A percentile compares a stretch with the other conserved stretches of the same genome.
phyloP scores from a whole-genome alignment of 2,797 vertebrate genomes.

The Dromococcyx pavoninus region DNA sequence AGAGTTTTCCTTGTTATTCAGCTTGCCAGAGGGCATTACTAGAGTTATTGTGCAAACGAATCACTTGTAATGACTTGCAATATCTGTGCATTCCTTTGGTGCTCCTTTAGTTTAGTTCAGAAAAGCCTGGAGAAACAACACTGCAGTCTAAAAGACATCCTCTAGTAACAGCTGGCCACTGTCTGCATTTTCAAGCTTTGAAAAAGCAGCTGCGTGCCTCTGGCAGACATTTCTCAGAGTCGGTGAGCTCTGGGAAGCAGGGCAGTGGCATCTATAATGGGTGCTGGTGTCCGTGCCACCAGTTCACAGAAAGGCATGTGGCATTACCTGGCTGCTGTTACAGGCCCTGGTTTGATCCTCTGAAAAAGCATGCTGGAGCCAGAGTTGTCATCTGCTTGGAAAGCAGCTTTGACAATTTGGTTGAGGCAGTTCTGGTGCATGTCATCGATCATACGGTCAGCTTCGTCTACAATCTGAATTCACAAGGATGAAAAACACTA shows the following conservation, averaged over 20 bases:
- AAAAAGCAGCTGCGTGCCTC: background rate
- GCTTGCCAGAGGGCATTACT: background rate
- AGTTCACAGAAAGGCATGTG: background rate
- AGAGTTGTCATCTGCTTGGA: slow-evolving; percentile 27
- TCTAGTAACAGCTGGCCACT: background rate
- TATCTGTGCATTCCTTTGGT: background rate
- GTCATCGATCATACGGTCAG: slow-evolving; percentile 95
- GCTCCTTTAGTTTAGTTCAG: background rate
- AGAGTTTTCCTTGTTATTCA: background rate
- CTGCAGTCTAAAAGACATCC: background rate
- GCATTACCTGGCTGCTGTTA: slow-evolving; percentile 88
- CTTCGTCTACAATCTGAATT: slow-evolving; percentile 90
- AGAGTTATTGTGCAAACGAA: background rate
- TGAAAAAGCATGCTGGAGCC: slow-evolving; percentile 71
- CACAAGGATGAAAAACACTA: background rate
- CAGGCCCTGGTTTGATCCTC: slow-evolving; percentile 71
- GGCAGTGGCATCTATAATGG: background rate
- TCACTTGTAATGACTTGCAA: background rate
- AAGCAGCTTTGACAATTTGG: slow-evolving; percentile 85
- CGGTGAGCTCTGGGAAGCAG: background rate
- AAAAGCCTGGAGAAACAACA: background rate
- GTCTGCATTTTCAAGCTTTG: background rate
- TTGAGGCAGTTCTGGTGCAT: slow-evolving; percentile 94
- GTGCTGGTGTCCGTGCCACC: background rate
- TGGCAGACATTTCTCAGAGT: background rate